A percentile compares a stretch with the other conserved stretches of the same genome.
These are phyloP conservation scores for Listrodromus nycthemerus DNA, from an alignment of 2,888 invertebrate species.

Conservation along the genomic window DNA sequence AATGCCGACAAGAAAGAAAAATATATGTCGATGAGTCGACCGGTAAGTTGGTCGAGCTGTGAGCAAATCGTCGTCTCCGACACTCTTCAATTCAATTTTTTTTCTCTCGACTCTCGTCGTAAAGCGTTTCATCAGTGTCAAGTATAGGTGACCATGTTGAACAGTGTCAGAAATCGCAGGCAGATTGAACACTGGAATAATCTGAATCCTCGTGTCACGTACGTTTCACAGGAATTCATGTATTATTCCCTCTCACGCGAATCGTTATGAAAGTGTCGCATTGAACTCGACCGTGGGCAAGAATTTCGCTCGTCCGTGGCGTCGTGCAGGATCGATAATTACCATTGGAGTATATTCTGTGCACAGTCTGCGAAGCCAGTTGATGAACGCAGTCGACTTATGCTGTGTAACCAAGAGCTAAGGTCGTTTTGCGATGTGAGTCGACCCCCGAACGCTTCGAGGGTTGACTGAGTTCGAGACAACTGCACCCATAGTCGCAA, in stretches of 20 bases:
- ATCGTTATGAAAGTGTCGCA: conserved; percentile 63
- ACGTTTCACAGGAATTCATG: background rate
- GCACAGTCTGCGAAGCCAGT: conserved; percentile 34
- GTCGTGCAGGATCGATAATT: conserved; percentile 43
- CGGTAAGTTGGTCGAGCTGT: background rate
- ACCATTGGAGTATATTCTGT: conserved; percentile 49
- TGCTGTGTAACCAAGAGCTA: conserved; percentile 2
- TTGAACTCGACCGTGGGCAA: conserved; percentile 65
- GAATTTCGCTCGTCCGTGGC: conserved; percentile 32
- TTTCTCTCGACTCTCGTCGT: background rate
- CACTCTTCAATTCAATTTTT: background rate
- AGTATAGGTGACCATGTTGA: background rate
- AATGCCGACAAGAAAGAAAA: conserved; percentile 17
- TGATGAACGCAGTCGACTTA: conserved; percentile 52
- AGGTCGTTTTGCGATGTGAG: background rate
- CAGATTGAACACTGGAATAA: background rate
- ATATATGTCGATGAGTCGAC: background rate
- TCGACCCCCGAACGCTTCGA: background rate
- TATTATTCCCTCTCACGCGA: background rate
- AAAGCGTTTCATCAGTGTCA: background rate
- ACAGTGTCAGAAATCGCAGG: background rate
- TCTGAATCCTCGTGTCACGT: background rate
- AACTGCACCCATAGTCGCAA: background rate
- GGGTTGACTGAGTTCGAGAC: background rate
- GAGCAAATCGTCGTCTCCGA: conserved; percentile 1